phyloP scores from a whole-genome alignment of 2,113 vertebrate species.

The Lota lota region DNA sequence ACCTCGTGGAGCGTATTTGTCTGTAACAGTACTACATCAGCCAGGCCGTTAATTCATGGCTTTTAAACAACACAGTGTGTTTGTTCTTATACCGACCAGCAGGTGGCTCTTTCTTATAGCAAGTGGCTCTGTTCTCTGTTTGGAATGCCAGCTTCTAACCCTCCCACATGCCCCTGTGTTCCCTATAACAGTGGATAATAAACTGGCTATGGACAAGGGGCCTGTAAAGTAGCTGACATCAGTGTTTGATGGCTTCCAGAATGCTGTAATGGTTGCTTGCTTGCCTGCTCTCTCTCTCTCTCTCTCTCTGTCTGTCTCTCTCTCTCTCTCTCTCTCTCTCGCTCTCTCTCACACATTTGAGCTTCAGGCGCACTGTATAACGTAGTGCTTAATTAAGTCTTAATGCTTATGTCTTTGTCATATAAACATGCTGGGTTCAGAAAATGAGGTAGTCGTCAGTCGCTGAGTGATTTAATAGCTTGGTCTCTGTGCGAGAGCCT shows the following conservation, averaged over 20 bases:
- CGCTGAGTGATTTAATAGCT: constrained; percentile 50
- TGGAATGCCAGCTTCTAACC: constrained; percentile 22
- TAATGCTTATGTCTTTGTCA: constrained; percentile 65
- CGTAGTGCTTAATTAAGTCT: constrained; percentile 53
- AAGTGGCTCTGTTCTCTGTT: constrained; percentile 16
- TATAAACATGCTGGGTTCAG: constrained; percentile 58
- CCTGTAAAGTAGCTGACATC: constrained; percentile 66
- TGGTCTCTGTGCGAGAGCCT: constrained; percentile 32
- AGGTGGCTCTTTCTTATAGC: constrained; percentile 61
- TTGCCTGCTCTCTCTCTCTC: constrained; percentile 39
- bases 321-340: no score
- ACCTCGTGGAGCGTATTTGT: constrained; percentile 13
- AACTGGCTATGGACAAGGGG: constrained; percentile 45
- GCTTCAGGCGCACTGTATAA: constrained; percentile 57
- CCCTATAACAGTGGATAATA: constrained; percentile 51
- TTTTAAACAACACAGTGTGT: constrained; percentile 5
- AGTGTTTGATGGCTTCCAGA: constrained; percentile 53
- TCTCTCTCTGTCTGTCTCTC: no score
- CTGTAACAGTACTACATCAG: neutral
- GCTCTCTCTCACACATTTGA: constrained; percentile 36
- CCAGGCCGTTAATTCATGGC: neutral
- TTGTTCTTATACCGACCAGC: constrained; percentile 45
- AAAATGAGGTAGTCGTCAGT: constrained; percentile 47
- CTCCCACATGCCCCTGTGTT: constrained; percentile 28
- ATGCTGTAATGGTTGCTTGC: constrained; percentile 51